Evolutionary conservation across 37 sponge, comb jelly and placozoan species (phyloP).

Genomic region (Amphimedon queenslandica): DNA sequence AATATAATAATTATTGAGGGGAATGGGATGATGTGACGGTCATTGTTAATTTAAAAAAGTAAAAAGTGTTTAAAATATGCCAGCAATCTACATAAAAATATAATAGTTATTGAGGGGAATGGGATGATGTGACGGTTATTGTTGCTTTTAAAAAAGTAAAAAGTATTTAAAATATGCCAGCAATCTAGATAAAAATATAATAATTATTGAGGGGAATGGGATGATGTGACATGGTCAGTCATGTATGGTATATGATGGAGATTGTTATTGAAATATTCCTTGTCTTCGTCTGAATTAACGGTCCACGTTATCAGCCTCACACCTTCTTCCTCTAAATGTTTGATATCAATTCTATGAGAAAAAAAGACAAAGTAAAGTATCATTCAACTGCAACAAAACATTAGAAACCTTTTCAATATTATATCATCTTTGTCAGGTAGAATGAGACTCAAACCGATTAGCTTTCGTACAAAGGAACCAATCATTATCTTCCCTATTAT

Average conservation of each 20-base stretch:
- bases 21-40: too few species aligned
- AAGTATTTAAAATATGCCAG: too few species aligned
- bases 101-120: too few species aligned
- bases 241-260: background rate
- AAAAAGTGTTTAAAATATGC: too few species aligned
- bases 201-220: too few species aligned
- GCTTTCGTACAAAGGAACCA: background rate
- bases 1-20: too few species aligned
- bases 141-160: too few species aligned
- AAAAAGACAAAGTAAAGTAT: background rate
- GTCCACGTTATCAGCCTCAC: background rate
- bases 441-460: background rate
- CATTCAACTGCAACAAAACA: background rate
- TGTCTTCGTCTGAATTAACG: background rate
- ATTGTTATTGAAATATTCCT: background rate
- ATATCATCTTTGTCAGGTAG: conserved; percentile 25
- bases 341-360: background rate
- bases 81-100: too few species aligned
- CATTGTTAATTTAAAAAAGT: too few species aligned
- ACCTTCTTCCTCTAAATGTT: background rate
- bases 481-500: background rate
- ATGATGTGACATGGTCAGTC: conserved; percentile 6
- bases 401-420: conserved; percentile 1
- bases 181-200: too few species aligned
- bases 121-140: too few species aligned